A percentile compares a stretch with the other conserved stretches of the same genome.
Conservation (phyloP, 2,113 vertebrate species). For the Asarcornis scutulata region DNA sequence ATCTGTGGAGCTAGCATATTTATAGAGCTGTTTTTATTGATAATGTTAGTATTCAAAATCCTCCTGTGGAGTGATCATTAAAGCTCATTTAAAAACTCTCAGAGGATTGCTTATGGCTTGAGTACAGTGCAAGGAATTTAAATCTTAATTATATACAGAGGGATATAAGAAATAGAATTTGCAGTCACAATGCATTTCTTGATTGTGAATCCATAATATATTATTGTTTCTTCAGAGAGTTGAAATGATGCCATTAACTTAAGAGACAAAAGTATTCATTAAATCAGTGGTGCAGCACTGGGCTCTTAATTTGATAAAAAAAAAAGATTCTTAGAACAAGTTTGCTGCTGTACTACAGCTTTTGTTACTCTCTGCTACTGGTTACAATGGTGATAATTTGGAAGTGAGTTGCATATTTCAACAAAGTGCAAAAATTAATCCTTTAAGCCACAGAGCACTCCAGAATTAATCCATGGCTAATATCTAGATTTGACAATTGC, state of each 20-base stretch:
- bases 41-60: slow-evolving; percentile 19
- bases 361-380: not conserved
- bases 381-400: not conserved
- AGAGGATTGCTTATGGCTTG: not conserved
- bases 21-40: not conserved
- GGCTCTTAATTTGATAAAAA: slow-evolving; percentile 40
- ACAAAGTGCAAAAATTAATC: not conserved
- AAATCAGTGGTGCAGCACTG: slow-evolving; percentile 3
- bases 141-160: slow-evolving; percentile 42
- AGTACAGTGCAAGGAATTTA: slow-evolving; percentile 16
- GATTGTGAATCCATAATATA: slow-evolving; percentile 11
- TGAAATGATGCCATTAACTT: slow-evolving; percentile 12
- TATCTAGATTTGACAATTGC: not conserved
- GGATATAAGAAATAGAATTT: slow-evolving; percentile 9
- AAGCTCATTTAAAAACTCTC: slow-evolving; percentile 19
- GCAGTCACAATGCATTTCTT: slow-evolving; percentile 3
- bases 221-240: slow-evolving; percentile 22
- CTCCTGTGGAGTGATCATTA: not conserved
- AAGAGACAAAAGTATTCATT: slow-evolving; percentile 34
- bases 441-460: not conserved
- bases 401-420: not conserved
- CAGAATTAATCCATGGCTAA: not conserved
- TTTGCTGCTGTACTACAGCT: not conserved
- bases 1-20: not conserved
- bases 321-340: not conserved